These are phyloP conservation scores for Echinometra lucunter DNA, from an alignment of 53 echinoderm and acorn worm species.

Conservation along the genomic window DNA sequence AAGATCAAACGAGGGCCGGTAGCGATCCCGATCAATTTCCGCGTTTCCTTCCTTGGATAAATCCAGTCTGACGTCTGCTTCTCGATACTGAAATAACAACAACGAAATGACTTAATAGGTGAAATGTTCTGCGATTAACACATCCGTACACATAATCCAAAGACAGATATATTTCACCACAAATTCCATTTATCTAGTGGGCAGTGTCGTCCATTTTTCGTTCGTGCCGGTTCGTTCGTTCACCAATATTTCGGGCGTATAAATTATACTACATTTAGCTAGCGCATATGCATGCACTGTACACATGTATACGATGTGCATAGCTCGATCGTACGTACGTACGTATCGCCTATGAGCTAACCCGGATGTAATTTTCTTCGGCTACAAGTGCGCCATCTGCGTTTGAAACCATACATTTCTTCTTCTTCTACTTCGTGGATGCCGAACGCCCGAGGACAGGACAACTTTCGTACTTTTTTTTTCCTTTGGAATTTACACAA, in stretches of 20 bases:
- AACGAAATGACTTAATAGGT: not conserved
- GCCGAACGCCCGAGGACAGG: too few relatives aligned
- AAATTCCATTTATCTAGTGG: not conserved
- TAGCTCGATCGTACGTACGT: too few relatives aligned
- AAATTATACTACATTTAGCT: not conserved
- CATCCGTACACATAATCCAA: not conserved
- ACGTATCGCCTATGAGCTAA: not conserved
- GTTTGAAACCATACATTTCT: not conserved
- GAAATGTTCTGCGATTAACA: not conserved
- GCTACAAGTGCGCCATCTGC: conserved; percentile 23
- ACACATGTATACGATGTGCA: too few relatives aligned
- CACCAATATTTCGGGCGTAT: too few relatives aligned
- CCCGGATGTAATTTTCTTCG: not conserved
- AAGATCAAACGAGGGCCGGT: not conserved
- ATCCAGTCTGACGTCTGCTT: not conserved
- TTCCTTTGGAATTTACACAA: too few relatives aligned
- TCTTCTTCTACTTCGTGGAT: too few relatives aligned
- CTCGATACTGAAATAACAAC: not conserved
- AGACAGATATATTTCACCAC: not conserved
- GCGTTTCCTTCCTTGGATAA: conserved; percentile 19
- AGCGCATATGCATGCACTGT: too few relatives aligned
- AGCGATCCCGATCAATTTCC: conserved; percentile 27
- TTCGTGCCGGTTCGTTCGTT: not conserved
- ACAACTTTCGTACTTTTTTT: too few relatives aligned
- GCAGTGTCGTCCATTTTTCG: not conserved